Percentiles rank a stretch among this genome's conserved stretches.
phyloP scores from a whole-genome alignment of 2,888 invertebrate species.

The Oscheius myriophilus region DNA sequence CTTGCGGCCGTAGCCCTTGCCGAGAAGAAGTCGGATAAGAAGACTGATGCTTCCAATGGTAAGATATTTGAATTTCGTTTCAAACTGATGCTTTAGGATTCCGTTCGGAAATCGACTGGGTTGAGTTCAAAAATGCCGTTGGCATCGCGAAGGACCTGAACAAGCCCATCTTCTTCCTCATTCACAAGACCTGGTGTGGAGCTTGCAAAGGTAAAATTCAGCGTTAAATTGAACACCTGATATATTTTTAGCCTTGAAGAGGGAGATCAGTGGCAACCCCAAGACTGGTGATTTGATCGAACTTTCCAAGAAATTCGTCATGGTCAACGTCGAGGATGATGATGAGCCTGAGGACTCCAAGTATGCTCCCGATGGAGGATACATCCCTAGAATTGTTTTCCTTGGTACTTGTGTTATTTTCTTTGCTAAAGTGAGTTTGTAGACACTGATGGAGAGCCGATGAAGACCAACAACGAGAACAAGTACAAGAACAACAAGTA shows the following conservation, averaged over 20 bases:
- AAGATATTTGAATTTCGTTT: neutral
- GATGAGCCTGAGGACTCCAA: conserved; percentile 72
- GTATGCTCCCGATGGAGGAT: conserved; percentile 73
- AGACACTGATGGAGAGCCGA: conserved; percentile 70
- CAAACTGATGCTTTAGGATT: conserved; percentile 51
- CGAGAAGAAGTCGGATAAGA: conserved; percentile 33
- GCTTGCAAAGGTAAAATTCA: conserved; percentile 72
- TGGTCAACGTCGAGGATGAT: conserved; percentile 73
- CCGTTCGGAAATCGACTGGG: conserved; percentile 67
- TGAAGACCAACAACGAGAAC: conserved; percentile 71
- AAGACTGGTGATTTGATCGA: conserved; percentile 71
- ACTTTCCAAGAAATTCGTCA: conserved; percentile 70
- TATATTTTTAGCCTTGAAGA: conserved; percentile 49
- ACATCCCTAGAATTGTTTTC: conserved; percentile 73
- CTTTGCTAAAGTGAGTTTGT: conserved; percentile 36
- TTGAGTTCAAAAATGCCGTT: conserved; percentile 61
- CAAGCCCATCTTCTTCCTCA: conserved; percentile 73
- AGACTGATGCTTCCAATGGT: conserved; percentile 29
- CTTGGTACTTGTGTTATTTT: conserved; percentile 59
- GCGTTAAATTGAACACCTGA: neutral
- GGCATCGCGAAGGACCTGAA: conserved; percentile 64
- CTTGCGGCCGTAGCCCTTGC: conserved; percentile 3
- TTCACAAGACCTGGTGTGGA: conserved; percentile 74
- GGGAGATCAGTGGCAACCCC: conserved; percentile 58
- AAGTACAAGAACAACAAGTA: conserved; percentile 63